A percentile compares a stretch with the other conserved stretches of the same genome.
Evolutionary conservation across 2,113 vertebrate genomes (phyloP).

Genomic region (Tachuris rubrigastra): DNA sequence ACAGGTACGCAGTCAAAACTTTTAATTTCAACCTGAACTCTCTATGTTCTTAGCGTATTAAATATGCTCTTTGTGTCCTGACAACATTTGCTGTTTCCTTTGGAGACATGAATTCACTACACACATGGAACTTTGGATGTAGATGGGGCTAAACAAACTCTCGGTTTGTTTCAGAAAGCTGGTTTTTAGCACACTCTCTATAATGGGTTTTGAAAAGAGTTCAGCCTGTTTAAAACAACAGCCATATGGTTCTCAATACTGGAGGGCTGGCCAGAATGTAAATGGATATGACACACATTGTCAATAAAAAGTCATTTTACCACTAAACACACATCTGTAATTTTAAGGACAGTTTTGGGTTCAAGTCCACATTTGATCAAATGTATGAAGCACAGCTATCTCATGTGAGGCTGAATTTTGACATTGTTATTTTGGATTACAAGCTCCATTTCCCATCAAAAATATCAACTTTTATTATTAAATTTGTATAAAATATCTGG

Average conservation of each 20-base stretch:
- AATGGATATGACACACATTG: neutral
- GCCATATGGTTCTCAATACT: slow-evolving; percentile 32
- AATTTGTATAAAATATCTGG: neutral
- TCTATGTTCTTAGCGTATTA: neutral
- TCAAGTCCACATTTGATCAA: neutral
- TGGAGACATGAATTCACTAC: neutral
- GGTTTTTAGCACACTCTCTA: neutral
- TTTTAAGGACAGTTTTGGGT: neutral
- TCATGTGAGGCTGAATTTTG: neutral
- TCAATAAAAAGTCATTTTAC: slow-evolving; percentile 30
- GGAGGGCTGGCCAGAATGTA: neutral
- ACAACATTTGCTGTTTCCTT: neutral
- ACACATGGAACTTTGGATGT: neutral
- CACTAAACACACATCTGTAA: neutral
- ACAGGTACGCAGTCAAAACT: neutral
- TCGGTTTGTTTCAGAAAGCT: neutral
- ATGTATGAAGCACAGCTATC: neutral
- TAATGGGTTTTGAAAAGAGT: slow-evolving; percentile 49
- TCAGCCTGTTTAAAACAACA: slow-evolving; percentile 22
- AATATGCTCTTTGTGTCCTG: neutral
- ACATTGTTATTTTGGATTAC: neutral
- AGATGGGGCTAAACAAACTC: neutral
- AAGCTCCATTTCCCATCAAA: neutral
- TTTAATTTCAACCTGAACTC: neutral
- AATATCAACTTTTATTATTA: neutral